phyloP scores from a whole-genome alignment of 2,888 invertebrate species.

The Pantelozetes paolii region DNA sequence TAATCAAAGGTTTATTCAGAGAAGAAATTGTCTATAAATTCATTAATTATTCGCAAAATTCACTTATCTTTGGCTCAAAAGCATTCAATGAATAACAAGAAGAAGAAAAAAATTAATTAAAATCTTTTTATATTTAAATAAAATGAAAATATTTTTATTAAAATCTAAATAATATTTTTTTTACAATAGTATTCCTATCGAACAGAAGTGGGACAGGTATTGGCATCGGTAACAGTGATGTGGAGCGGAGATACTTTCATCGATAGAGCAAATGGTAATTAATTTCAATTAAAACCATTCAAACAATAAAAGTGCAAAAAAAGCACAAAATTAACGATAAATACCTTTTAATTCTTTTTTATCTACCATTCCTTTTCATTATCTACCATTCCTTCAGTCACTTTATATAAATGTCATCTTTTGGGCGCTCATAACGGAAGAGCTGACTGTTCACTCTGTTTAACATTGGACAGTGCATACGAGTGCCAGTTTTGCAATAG shows the following conservation, averaged over 20 bases:
- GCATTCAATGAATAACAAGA: too few relatives aligned
- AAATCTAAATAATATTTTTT: too few relatives aligned
- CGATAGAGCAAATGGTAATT: conserved; percentile 65
- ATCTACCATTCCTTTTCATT: conserved; percentile 43
- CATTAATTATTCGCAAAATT: background rate
- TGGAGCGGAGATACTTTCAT: conserved; percentile 91
- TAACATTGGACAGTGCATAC: conserved; percentile 52
- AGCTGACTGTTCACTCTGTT: conserved; percentile 56
- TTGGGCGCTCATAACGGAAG: conserved; percentile 50
- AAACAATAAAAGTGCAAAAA: background rate
- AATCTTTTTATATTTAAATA: too few relatives aligned
- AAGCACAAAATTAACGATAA: background rate
- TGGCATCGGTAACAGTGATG: conserved; percentile 82
- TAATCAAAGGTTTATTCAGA: background rate
- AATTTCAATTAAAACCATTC: background rate
- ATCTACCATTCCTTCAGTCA: conserved; percentile 49
- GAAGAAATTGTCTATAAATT: background rate
- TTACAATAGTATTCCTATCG: conserved; percentile 85
- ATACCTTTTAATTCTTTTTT: conserved; percentile 27
- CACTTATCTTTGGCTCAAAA: background rate
- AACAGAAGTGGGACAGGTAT: conserved; percentile 51
- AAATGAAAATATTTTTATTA: too few relatives aligned
- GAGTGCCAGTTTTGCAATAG: conserved; percentile 55
- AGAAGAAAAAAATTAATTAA: too few relatives aligned
- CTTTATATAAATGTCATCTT: conserved; percentile 55